These are phyloP conservation scores for Hestina assimilis DNA, from an alignment of 1,140 invertebrate species.

Conservation along the genomic window DNA sequence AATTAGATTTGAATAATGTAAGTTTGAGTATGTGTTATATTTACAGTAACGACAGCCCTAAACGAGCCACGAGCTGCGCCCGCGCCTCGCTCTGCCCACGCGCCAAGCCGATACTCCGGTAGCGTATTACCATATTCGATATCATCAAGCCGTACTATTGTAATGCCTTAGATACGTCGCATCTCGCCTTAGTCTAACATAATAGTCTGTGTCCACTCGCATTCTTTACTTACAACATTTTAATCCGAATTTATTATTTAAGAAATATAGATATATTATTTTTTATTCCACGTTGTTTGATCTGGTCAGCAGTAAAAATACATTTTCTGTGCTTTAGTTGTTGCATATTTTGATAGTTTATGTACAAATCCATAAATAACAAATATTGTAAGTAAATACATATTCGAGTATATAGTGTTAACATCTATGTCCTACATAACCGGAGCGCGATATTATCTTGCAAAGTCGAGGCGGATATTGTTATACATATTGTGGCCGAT, in stretches of 20 bases:
- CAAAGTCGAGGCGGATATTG: slow-evolving; percentile 12
- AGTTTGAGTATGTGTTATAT: too few relatives aligned
- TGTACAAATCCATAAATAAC: not conserved
- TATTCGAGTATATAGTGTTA: not conserved
- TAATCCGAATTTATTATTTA: not conserved
- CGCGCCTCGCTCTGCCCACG: slow-evolving; percentile 52
- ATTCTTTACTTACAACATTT: not conserved
- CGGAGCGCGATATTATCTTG: slow-evolving; percentile 30
- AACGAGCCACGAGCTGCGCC: slow-evolving; percentile 40
- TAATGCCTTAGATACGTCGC: slow-evolving; percentile 22
- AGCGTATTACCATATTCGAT: slow-evolving; percentile 42
- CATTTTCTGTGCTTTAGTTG: too few relatives aligned
- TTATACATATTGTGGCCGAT: slow-evolving; percentile 28
- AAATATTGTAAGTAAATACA: not conserved
- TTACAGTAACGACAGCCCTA: slow-evolving; percentile 40
- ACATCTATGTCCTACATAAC: slow-evolving; percentile 9
- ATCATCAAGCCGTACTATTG: slow-evolving; percentile 30
- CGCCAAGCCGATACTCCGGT: slow-evolving; percentile 31
- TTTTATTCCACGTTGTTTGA: too few relatives aligned
- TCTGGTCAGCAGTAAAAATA: too few relatives aligned
- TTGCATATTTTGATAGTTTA: not conserved
- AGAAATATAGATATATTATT: not conserved
- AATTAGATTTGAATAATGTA: too few relatives aligned
- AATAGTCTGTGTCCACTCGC: not conserved
- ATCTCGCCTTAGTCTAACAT: not conserved